Base-by-base conservation (phyloP, 2,888 invertebrate genomes). In the Dascillus cervinus region DNA sequence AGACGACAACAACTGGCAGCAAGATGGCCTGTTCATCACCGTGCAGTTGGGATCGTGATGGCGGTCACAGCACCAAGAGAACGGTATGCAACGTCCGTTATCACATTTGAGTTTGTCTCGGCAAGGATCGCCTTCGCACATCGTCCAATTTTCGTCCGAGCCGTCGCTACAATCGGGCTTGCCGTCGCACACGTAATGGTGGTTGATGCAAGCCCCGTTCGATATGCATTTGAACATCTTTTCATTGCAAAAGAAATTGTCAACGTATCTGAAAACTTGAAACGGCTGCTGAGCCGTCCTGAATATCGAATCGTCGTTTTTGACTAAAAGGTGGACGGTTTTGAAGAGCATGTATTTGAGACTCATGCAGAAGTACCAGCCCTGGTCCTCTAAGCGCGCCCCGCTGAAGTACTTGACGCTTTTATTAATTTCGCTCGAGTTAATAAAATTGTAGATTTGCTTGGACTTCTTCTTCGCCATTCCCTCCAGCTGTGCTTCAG, bases 161-260 rank as follows among this genome's bases (percentile, higher is more conserved):
- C 67, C 69, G 44, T 67, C 67, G 34, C 60, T 63, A 43, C 73
- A 73, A 49, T 73, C 72, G 10, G 48, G 46, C 39, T 60, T 62
- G 2, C 71, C 71, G 53, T 73, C 73, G 48, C 73, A 73, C 3
- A 69, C 58, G 48, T 67, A 72, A 44, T 68, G 63, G 25, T 57
- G 56, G 34, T 60, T 62, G 15, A 73, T 70, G 47, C 73, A 73
- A 17, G 55, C 42, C 2, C 57, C 56, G 39, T 50, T 57, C 2
- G 53, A 45, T 22, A 44, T 43, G 40, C 64, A 64, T 26, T 52
- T 52, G 34, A 64, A 64, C 57, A 60, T 62, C 17, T 57, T 53
- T 22, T 55, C 53, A 41, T 51, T 58, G 32, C 62, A 63, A 37
- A 52, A 45, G 25, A 13, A 46, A 38, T 41, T 45, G 29, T 19